phyloP scores from a whole-genome alignment of 2,888 invertebrate genomes.

The Rhamphomyia laevipes region DNA sequence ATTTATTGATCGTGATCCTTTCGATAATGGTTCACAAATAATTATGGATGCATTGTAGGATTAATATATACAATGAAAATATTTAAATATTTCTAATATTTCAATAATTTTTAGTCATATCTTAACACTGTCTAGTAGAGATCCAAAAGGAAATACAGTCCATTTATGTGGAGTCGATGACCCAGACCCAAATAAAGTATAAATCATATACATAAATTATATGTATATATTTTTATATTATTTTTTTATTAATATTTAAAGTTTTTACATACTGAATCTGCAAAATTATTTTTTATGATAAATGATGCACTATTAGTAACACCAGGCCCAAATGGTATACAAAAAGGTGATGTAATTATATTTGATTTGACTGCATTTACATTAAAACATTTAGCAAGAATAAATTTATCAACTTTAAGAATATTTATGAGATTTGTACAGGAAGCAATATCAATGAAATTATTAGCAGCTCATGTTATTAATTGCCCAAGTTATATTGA shows the following conservation, averaged over 20 bases:
- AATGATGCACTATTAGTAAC: neutral
- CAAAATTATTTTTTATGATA: neutral
- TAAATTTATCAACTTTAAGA: conserved; percentile 46
- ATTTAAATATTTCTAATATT: neutral
- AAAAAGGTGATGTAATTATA: conserved; percentile 51
- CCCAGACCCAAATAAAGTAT: conserved; percentile 24
- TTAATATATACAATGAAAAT: neutral
- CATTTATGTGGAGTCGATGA: conserved; percentile 23
- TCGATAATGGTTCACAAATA: conserved; percentile 15
- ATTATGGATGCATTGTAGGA: neutral
- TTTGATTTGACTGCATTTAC: conserved; percentile 56
- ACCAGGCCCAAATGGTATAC: conserved; percentile 43
- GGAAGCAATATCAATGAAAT: conserved; percentile 53
- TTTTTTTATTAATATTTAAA: neutral
- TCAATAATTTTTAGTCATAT: conserved; percentile 21
- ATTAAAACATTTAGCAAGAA: conserved; percentile 46
- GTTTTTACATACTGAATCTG: neutral
- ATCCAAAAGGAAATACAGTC: conserved; percentile 25
- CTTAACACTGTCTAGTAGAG: conserved; percentile 25
- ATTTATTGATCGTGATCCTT: conserved; percentile 41
- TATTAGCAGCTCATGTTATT: conserved; percentile 54
- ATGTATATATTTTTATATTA: neutral
- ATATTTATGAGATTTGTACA: conserved; percentile 57
- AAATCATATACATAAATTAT: too few relatives aligned
- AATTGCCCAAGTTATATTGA: conserved; percentile 49